Evolutionary conservation across 1,140 invertebrate species (phyloP).

Genomic region (Diorhabda elongata): DNA sequence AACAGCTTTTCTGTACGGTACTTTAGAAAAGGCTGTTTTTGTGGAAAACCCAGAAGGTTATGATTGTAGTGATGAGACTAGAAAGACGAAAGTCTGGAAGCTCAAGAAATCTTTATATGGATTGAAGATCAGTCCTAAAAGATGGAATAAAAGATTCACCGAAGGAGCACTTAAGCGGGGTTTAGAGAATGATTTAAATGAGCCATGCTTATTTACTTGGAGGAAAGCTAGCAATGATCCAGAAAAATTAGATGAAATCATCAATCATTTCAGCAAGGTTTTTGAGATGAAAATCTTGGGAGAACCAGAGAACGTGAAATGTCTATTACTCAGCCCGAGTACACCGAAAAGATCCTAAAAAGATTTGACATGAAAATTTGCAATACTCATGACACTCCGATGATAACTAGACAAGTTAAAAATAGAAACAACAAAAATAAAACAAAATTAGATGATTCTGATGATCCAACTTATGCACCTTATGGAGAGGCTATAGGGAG

Average conservation of each 20-base stretch:
- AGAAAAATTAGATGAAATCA: too few relatives aligned
- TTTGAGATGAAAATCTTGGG: too few relatives aligned
- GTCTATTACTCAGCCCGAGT: constrained; percentile 5
- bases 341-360: constrained; percentile 18
- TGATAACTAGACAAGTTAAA: not conserved
- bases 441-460: too few relatives aligned
- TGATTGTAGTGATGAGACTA: constrained; percentile 3
- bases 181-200: constrained; percentile 13
- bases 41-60: constrained; percentile 41
- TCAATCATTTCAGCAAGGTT: too few relatives aligned
- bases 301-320: not conserved
- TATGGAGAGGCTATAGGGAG: too few relatives aligned
- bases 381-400: not conserved
- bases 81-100: constrained; percentile 29
- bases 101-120: constrained; percentile 39
- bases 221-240: not conserved
- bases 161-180: constrained; percentile 15
- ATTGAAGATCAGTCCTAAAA: constrained; percentile 35
- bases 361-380: constrained; percentile 14
- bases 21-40: constrained; percentile 32
- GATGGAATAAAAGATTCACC: constrained; percentile 42
- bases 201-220: constrained; percentile 7
- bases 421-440: constrained; percentile 20
- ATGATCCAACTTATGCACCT: too few relatives aligned
- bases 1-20: constrained; percentile 36